These are phyloP conservation scores for Eremobia ochroleuca DNA, from an alignment of 2,888 invertebrate species.

Conservation along the genomic window DNA sequence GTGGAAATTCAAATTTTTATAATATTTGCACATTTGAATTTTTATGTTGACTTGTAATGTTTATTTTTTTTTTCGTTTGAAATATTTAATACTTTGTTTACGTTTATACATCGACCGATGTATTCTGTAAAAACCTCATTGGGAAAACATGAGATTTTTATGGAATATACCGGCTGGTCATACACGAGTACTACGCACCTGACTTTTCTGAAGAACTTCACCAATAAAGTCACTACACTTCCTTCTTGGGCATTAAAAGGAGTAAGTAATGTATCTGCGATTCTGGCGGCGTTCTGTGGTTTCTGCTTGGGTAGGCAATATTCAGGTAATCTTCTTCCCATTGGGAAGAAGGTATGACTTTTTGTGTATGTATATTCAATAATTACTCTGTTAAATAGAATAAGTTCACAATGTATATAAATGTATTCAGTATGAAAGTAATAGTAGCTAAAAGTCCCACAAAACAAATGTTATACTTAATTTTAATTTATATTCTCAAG, in stretches of 20 bases:
- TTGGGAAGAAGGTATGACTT: rapidly evolving
- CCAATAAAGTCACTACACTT: not conserved
- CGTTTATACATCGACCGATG: not conserved
- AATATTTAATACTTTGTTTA: not conserved
- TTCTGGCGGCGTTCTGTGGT: not conserved
- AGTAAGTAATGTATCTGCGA: not conserved
- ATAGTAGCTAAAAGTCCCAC: no score
- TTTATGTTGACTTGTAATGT: not conserved
- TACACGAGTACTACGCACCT: not conserved
- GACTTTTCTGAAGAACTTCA: not conserved
- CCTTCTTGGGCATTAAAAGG: not conserved
- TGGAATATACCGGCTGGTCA: no score
- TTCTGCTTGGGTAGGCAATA: not conserved
- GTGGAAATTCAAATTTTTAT: slow-evolving; percentile 3
- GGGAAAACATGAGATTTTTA: no score
- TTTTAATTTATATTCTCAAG: slow-evolving; percentile 16
- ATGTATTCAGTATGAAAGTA: not conserved
- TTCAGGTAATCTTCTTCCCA: not conserved
- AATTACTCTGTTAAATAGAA: not conserved
- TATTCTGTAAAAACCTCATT: no score
- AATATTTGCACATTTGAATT: slow-evolving; percentile 3
- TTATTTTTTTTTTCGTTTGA: not conserved
- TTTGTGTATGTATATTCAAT: not conserved
- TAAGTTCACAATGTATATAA: not conserved
- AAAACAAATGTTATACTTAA: not conserved